Evolutionary conservation across 1,140 invertebrate genomes (phyloP).

Genomic region (Eurosta solidaginis): DNA sequence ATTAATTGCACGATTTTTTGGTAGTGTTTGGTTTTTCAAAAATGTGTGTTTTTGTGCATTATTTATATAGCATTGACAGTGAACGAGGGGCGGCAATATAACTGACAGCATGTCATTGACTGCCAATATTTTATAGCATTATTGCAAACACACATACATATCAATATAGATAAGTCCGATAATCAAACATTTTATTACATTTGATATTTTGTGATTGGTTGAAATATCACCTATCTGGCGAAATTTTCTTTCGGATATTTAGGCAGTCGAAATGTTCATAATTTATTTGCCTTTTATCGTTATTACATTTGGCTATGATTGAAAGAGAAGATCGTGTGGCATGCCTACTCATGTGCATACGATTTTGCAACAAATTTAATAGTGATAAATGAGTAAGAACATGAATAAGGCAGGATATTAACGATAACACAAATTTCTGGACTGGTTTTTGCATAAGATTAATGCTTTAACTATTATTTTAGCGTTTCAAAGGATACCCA

Average conservation of each 20-base stretch:
- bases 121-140: slow-evolving; percentile 7
- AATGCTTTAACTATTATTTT: neutral
- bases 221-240: too few relatives aligned
- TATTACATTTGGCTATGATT: slow-evolving; percentile 23
- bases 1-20: too few relatives aligned
- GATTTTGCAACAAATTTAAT: neutral
- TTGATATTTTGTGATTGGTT: neutral
- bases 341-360: neutral
- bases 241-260: neutral
- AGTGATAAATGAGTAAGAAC: too few relatives aligned
- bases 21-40: too few relatives aligned
- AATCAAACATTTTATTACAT: neutral
- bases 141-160: neutral
- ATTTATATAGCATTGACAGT: neutral
- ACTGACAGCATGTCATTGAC: slow-evolving; percentile 21
- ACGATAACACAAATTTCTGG: too few relatives aligned
- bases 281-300: slow-evolving; percentile 28
- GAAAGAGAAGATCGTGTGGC: neutral
- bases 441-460: neutral
- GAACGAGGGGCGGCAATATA: neutral
- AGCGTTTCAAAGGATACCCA: neutral
- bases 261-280: neutral
- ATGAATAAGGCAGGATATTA: too few relatives aligned
- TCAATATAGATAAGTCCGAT: neutral
- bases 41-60: too few relatives aligned